Evolutionary conservation across 2,888 invertebrate species (phyloP), one percentile per base, ranked within the genome.

Genomic region (Drosophila neotestacea): DNA sequence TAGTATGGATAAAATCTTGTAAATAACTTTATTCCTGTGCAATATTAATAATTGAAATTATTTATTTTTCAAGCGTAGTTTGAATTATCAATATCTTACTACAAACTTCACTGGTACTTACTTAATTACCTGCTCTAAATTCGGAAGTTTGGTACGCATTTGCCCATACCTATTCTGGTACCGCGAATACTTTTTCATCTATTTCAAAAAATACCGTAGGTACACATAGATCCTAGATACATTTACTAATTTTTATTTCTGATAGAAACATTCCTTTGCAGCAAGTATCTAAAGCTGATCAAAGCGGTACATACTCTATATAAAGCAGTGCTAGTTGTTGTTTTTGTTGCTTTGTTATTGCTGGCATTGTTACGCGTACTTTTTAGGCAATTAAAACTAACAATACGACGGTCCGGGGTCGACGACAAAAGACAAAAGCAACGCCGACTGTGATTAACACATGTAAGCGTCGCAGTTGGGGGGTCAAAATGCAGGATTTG

Each of bases 311-410:
- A 38, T 60, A 30, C 39, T 62, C 63, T 34, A 27, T 27, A 16
- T 39, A 52, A 39, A 42, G 32, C 30, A 5, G 11, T 51, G 66
- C 7, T 51, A 5, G 38, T 67, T 69, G 47, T 61, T 68, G 54
- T 67, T 62, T 58, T 50, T 59, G 41, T 4, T 1, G 34, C 4
- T 44, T 61, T 61, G 73, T 67, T 60, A 30, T 47, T 27, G 59
- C 42, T 54, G 62, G 65, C 70, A 78, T 83, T 79, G 84, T 86
- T 79, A 70, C 69, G 71, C 58, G 69, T 73, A 66, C 84, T 82
- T 89, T 89, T 89, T 82, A 72, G 87, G 80, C 90, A 88, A 84
- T 89, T 90, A 90, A 90, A 90, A 83, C 79, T 75, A 84, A 89
- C 90, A 86, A 90, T 84, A 69, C 73, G 63, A 34, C 46, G 56